Evolutionary conservation across 2,888 invertebrate species (phyloP).

Genomic region (Spodoptera exigua): DNA sequence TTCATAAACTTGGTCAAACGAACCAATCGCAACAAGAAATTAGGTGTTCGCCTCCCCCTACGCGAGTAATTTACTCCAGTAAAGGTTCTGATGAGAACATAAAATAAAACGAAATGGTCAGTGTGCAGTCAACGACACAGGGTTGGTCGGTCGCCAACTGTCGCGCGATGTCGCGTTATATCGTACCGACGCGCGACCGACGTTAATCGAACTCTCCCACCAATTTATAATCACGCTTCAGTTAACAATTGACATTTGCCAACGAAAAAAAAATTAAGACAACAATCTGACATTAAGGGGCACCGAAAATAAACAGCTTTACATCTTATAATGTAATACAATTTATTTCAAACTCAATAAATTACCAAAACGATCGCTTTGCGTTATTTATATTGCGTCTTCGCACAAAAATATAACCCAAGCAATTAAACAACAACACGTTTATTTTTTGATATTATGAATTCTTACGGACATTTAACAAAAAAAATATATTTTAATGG

Average conservation of each 20-base stretch:
- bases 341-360: conserved; percentile 30
- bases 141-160: conserved; percentile 84
- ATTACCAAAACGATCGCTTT: conserved; percentile 33
- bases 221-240: conserved; percentile 62
- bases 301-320: conserved; percentile 33
- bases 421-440: conserved; percentile 52
- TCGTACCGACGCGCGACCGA: conserved; percentile 44
- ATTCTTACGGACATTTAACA: conserved; percentile 23
- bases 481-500: neutral
- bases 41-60: conserved; percentile 40
- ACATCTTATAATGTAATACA: conserved; percentile 45
- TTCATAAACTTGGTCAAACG: conserved; percentile 16
- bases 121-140: conserved; percentile 75
- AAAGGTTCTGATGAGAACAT: conserved; percentile 83
- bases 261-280: conserved; percentile 37
- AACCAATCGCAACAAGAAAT: conserved; percentile 39
- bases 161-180: conserved; percentile 63
- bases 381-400: conserved; percentile 44
- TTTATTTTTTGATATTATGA: conserved; percentile 49
- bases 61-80: conserved; percentile 71
- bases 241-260: conserved; percentile 63
- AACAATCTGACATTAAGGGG: conserved; percentile 44
- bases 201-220: conserved; percentile 60
- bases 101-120: conserved; percentile 85
- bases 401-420: conserved; percentile 37